Base-by-base conservation (phyloP, 2,113 vertebrate genomes). In the Elgaria multicarinata region DNA sequence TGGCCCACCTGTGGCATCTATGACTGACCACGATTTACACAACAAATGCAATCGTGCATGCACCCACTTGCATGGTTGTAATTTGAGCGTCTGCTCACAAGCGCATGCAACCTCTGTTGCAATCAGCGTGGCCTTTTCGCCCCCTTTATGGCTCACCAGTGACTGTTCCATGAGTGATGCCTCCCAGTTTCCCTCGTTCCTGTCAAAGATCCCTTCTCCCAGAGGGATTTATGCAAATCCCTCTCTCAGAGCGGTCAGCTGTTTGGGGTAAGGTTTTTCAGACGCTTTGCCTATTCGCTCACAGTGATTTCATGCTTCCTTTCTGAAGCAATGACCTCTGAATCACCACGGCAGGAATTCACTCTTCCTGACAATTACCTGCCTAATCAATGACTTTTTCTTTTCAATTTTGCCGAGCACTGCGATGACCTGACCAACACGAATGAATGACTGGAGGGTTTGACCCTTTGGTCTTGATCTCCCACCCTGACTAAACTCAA, bases 211-310 rank as follows among this genome's bases (percentile, higher is more conserved):
- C n/a, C n/a, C n/a, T n/a, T n/a, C n/a, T n/a, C n/a, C n/a, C n/a
- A n/a, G n/a, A n/a, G n/a, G n/a, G n/a, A n/a, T 6, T 69, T 71
- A 84, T 84, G 82, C 66, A 84, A 84, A 84, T 50, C 31, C 44
- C 66, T 69, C 6, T 81, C 8, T 10, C 31, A 16, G 44, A 50
- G 31, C 39, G 28, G 39, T 28, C 55, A 79, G 58, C 33, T 26
- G 31, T 50, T 12, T 22, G 53, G 58, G 55, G 74, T 44, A 67
- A 87, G 14, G 62, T 62, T 36, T 24, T 26, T 46, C 31, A 36
- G 85, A 31, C 85, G 6, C 16, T 13, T 18, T 50, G 44, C 62
- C 86, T 26, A 28, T 9, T 58, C 36, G 22, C 75, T 18, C 31
- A 39, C 2, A 22, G 33, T 67, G 76, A 66, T 5, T 0, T 79